phyloP scores from a whole-genome alignment of 2,888 invertebrate genomes.

The Macrophya annulata region DNA sequence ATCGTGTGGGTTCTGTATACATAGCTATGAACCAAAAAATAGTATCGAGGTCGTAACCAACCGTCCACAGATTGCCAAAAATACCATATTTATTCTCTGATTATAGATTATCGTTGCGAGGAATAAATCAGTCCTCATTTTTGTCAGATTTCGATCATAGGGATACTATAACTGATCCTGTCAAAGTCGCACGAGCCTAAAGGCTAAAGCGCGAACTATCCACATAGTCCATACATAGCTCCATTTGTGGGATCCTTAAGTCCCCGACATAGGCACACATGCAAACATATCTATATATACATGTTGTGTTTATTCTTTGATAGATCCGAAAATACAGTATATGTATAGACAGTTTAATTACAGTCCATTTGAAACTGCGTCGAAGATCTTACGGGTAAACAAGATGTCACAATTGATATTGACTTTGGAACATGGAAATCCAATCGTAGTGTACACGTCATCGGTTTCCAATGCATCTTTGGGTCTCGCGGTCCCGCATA shows the following conservation, averaged over 20 bases:
- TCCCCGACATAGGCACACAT: not conserved
- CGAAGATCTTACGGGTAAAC: not conserved
- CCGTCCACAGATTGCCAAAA: not conserved
- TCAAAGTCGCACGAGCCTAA: too few species aligned
- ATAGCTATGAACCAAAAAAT: too few species aligned
- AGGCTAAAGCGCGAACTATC: not conserved
- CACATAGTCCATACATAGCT: not conserved
- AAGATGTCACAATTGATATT: conserved; percentile 26
- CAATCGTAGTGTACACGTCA: conserved; percentile 49
- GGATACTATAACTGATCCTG: not conserved
- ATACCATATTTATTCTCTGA: conserved; percentile 4
- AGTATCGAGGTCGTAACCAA: not conserved
- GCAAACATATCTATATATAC: not conserved
- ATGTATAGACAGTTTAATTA: not conserved
- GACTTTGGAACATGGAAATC: conserved; percentile 34
- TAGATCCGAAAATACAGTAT: not conserved
- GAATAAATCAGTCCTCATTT: not conserved
- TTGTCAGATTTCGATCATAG: not conserved
- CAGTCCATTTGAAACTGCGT: not conserved
- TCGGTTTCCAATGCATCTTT: conserved; percentile 51
- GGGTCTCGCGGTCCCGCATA: conserved; percentile 37
- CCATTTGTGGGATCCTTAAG: not conserved
- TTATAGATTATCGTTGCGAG: not conserved
- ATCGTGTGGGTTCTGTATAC: not conserved
- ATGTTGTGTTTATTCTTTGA: not conserved